These are phyloP conservation scores for Parauchenoglanis punctatus DNA, from an alignment of 2,797 vertebrate genomes.

Conservation along the genomic window DNA sequence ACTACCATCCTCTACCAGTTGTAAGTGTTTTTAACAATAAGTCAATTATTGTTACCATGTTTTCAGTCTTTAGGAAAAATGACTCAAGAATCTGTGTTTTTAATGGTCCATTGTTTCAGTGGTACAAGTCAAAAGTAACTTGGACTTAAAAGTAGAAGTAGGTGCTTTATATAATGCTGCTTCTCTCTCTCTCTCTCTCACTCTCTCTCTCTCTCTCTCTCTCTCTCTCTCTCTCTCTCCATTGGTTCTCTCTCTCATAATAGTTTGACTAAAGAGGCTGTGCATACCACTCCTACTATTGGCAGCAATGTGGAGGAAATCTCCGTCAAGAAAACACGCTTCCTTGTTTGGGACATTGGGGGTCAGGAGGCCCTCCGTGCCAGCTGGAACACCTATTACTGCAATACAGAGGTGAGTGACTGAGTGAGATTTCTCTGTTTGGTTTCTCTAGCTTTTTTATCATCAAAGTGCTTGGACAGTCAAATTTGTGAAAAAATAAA, in stretches of 20 bases:
- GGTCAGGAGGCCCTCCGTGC: conserved; percentile 83
- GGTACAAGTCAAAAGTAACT: not conserved
- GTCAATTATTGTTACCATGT: not conserved
- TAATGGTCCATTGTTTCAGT: not conserved
- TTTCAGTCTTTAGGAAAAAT: not conserved
- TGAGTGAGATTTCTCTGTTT: not conserved
- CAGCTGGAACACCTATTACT: conserved; percentile 82
- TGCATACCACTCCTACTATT: conserved; percentile 83
- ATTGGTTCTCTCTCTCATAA: not conserved
- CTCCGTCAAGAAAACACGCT: conserved; percentile 78
- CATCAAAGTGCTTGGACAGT: not conserved
- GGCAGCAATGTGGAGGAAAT: conserved; percentile 88
- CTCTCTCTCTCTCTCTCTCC: not conserved
- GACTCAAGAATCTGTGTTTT: not conserved
- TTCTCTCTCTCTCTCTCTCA: not conserved
- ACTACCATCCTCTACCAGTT: conserved; percentile 86
- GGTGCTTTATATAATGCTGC: not conserved
- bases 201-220: not conserved
- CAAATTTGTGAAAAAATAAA: not conserved
- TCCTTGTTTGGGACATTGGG: conserved; percentile 87
- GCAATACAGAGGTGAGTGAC: conserved; percentile 78
- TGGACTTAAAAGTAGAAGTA: not conserved
- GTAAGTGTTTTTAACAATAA: conserved; percentile 70
- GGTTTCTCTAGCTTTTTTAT: not conserved
- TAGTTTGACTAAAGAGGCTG: conserved; percentile 84